These are phyloP conservation scores for Paedocypris sp. DNA, from an alignment of 2,113 vertebrate species.

Conservation along the genomic window DNA sequence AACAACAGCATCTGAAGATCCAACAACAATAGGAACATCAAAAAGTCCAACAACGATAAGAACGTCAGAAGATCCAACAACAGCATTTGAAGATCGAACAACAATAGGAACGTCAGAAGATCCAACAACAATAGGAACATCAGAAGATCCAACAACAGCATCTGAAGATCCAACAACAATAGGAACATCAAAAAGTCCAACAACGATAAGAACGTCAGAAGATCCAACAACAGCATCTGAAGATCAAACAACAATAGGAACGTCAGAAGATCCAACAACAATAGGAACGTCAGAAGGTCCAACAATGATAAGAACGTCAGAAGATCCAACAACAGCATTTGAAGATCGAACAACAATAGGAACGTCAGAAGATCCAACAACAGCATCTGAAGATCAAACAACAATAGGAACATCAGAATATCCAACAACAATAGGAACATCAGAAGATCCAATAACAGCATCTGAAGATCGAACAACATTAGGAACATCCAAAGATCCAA, in stretches of 20 bases:
- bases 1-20: neutral
- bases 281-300: neutral
- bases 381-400: neutral
- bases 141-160: neutral
- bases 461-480: neutral
- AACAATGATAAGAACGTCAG: neutral
- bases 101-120: neutral
- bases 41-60: neutral
- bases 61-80: neutral
- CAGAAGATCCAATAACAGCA: neutral
- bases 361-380: neutral
- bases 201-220: neutral
- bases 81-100: no score
- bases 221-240: neutral
- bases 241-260: neutral
- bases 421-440: neutral
- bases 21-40: neutral
- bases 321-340: neutral
- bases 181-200: neutral
- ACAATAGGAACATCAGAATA: rapidly evolving
- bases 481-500: neutral
- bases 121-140: neutral
- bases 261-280: neutral
- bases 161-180: neutral
- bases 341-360: neutral